Evolutionary conservation across 2,797 vertebrate species (phyloP), one percentile per base, ranked within the genome.

Genomic region (Mormyrus hasselquistii): DNA sequence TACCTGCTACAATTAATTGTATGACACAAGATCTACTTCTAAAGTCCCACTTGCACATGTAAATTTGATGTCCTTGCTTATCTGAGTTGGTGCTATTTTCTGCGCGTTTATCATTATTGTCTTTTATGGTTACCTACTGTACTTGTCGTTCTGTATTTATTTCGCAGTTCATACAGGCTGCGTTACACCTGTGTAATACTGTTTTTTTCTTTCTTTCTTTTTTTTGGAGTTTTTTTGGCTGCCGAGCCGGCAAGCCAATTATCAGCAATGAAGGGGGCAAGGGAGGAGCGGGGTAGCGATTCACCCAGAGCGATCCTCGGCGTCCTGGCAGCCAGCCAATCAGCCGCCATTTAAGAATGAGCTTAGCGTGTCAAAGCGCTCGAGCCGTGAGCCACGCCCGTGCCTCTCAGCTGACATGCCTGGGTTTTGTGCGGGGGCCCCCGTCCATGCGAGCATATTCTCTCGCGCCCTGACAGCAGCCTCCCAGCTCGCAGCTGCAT

Each of bases 301-400:
- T 93, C 95, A 92, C 93, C 93, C 92, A 94, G 92, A 92, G 93
- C 92, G 91, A 94, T 93, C 92, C 76, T 89, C 89, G 84, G 89
- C 90, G 92, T 93, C 94, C 91, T 93, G 87, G 93, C 95, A 93
- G 83, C 88, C 92, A 94, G 95, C 95, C 89, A 93, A 25, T 90
- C 92, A 94, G 89, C 93, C 91, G 92, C 93, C 93, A 96, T 96
- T 96, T 96, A 95, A 96, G 96, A 96, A 96, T 96, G 96, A 96
- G 94, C 94, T 52, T 96, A 94, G 96, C 96, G 96, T 96, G 96
- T 96, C 94, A 96, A 96, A 95, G 93, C 95, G 94, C 95, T 95
- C 92, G 96, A 84, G 92, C 93, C 91, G 93, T 92, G 92, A 92
- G 94, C 95, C 95, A 96, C 95, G 94, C 96, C 96, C 93, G 95